Base-by-base conservation (phyloP, 1,140 invertebrate genomes). In the Lordiphosa mommai region DNA sequence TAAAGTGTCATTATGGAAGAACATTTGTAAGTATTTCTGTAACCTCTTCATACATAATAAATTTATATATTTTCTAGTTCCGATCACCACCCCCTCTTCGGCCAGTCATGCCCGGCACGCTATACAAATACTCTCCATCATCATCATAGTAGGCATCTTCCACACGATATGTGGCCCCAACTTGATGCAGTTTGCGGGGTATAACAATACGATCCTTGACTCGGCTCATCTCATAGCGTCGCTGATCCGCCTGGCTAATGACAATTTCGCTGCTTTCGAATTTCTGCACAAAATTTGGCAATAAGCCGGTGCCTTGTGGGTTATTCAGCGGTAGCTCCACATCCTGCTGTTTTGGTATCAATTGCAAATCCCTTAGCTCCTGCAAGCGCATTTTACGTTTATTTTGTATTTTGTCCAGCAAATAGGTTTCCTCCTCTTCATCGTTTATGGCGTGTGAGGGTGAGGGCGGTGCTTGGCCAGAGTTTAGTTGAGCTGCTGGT, bases 61-160 rank as follows among this genome's bases (percentile, higher is more conserved):
- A n/a, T n/a, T n/a, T n/a, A n/a, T n/a, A n/a, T 40, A 34, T 12
- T 34, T 4, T 4, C 1, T 30, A 14, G 7, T 2, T 32, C 20
- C 13, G 34, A 1, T 57, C 27, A 7, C 33, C 7, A n/a, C n/a
- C n/a, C 6, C 14, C 3, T 1, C 34, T 5, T 1, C 20, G 4
- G 4, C 71, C 52, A 1, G 59, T 84, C 91, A 94, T 91, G 55
- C 93, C 93, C 20, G 94, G 92, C 13, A 95, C 92, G 72, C 94
- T 90, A 73, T 95, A 95, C 10, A 95, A 90, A 90, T 95, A 95
- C 87, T 90, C 89, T 0, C 94, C 94, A 90, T 95, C 93, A 82
- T 92, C 90, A 87, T 94, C 93, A 87, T 95, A 95, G 88, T 92
- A 95, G 67, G 93, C 93, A 89, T 95, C 94, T 64, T 93, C 91